A percentile compares a stretch with the other conserved stretches of the same genome.
phyloP scores from a whole-genome alignment of 2,888 invertebrate genomes.

The Patella ulyssiponensis region DNA sequence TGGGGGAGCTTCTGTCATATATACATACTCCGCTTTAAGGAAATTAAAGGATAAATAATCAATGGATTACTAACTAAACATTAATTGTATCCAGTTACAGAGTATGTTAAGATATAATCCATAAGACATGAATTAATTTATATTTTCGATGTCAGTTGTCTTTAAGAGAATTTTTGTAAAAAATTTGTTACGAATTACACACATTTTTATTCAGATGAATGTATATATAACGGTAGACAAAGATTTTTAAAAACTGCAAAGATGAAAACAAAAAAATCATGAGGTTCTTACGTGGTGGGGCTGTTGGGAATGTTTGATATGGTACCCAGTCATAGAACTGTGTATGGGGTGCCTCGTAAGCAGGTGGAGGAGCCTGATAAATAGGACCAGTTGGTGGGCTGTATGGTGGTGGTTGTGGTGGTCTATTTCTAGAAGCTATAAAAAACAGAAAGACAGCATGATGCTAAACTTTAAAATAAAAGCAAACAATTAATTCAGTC shows the following conservation, averaged over 20 bases:
- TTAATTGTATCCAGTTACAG: no score
- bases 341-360: conserved; percentile 75
- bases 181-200: no score
- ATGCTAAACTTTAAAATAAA: no score
- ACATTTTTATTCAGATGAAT: no score
- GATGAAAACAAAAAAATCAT: no score
- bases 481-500: no score
- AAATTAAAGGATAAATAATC: background rate
- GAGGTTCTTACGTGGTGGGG: conserved; percentile 72
- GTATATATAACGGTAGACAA: no score
- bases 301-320: conserved; percentile 74
- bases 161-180: background rate
- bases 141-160: background rate
- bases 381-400: conserved; percentile 87
- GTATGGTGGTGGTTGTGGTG: conserved; percentile 90
- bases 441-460: no score
- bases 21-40: conserved; percentile 78
- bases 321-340: conserved; percentile 70
- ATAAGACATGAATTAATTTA: no score
- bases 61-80: no score
- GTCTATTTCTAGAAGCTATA: conserved; percentile 73
- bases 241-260: no score
- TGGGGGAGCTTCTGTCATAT: conserved; percentile 91
- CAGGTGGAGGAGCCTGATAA: conserved; percentile 94
- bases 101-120: no score